Conservation (phyloP, 2,888 invertebrate genomes). For the Cordilura impudica region DNA sequence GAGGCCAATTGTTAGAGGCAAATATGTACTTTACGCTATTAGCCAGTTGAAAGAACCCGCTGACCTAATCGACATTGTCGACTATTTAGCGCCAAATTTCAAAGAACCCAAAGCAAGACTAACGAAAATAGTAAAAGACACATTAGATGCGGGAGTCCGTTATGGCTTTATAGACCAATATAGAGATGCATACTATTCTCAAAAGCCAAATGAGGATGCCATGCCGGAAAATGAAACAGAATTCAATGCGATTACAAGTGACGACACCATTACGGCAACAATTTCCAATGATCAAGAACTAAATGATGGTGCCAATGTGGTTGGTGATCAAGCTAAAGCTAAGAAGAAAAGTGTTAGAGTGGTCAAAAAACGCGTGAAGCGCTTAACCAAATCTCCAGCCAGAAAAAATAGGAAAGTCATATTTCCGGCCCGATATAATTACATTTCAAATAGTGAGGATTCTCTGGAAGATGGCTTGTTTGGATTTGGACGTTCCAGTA, state of each 20-base stretch:
- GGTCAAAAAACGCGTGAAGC: not conserved
- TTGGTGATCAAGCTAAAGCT: no score
- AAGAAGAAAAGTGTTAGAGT: not conserved
- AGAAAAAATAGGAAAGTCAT: not conserved
- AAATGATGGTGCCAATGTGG: no score
- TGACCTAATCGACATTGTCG: not conserved
- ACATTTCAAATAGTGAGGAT: not conserved
- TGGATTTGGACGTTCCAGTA: no score
- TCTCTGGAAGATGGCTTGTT: no score
- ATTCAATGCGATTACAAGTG: not conserved
- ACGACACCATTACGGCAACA: no score
- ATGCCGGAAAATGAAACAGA: not conserved
- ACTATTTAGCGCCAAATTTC: not conserved
- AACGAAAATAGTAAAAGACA: not conserved
- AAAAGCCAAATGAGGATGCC: not conserved
- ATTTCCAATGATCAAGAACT: no score
- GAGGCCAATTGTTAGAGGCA: conserved; percentile 8
- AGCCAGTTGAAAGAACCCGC: conserved; percentile 7
- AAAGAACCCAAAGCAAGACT: not conserved
- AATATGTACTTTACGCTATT: conserved; percentile 21
- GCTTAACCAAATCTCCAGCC: not conserved
- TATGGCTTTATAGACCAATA: not conserved
- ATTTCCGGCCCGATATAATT: not conserved
- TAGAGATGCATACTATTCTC: not conserved
- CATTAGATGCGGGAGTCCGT: conserved; percentile 22